Evolutionary conservation across 2,797 vertebrate species (phyloP), one percentile per base, ranked within the genome.

Genomic region (Loris lydekkerianus): DNA sequence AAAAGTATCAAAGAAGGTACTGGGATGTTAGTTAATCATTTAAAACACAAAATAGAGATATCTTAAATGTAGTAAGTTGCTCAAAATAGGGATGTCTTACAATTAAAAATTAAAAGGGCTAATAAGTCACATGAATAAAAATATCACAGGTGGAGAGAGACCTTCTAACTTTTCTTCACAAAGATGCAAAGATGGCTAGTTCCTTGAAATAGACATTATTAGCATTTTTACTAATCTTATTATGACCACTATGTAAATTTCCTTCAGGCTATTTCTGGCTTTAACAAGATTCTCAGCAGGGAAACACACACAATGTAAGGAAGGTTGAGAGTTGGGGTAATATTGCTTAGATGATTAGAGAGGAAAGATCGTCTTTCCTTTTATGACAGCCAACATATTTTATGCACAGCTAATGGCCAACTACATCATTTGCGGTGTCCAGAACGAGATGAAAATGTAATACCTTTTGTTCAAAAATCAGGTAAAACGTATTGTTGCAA

Each of bases 141-240:
- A n/a, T 29, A 43, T 7, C 10, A 63, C 3, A 69, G 40, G 3
- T 76, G 21, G 84, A 25, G 61, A 61, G 17, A 84, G 29, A 37
- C 10, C 37, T 18, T 85, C 56, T 69, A 31, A 49, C 7, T 87
- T 86, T 85, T 87, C 27, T 63, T 60, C 34, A 61, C 37, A 91
- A 46, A 61, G 46, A 69, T 31, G 49, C 37, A 91, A 46, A 67
- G 46, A 69, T 31, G 43, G 34, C 14, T 85, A 53, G 2, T 58
- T 83, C 17, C 29, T 82, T 43, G 34, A 85, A 96, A 83, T 84
- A 88, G 88, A 8, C 23, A 20, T 88, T 92, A 46, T 49, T 75
- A 37, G 7, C 29, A 56, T 88, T 65, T 91, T 40, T 65, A 31
- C 73, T 91, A 61, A 72, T 86, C 37, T 73, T 77, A 4, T 58